Evolutionary conservation across 1,140 invertebrate genomes (phyloP).

Genomic region (Zophobas morio): DNA sequence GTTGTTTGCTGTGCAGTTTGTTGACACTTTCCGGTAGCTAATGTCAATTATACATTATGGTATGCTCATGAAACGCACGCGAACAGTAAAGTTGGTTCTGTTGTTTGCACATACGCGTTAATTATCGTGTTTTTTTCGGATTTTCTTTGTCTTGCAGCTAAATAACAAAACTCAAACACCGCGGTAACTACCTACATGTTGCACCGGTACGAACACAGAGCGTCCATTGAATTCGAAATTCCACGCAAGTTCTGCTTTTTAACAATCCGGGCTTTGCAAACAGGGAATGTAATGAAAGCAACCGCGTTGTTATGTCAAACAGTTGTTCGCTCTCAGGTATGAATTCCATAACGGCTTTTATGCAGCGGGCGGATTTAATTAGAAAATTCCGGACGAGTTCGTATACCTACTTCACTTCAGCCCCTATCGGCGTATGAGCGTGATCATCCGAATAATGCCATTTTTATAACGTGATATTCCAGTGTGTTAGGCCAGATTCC

Average conservation of each 20-base stretch:
- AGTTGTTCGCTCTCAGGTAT: slow-evolving; percentile 64
- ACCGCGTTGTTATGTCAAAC: slow-evolving; percentile 62
- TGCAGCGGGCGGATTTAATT: slow-evolving; percentile 62
- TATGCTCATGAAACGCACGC: slow-evolving; percentile 1
- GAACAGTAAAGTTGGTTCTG: slow-evolving; percentile 12
- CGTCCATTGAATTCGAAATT: slow-evolving; percentile 54
- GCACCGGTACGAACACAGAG: slow-evolving; percentile 12
- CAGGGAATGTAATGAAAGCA: slow-evolving; percentile 63
- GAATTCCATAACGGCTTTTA: slow-evolving; percentile 64
- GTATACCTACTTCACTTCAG: slow-evolving; percentile 46
- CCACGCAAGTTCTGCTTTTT: slow-evolving; percentile 60
- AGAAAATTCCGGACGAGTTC: slow-evolving; percentile 61
- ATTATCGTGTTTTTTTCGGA: slow-evolving; percentile 19
- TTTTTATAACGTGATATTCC: slow-evolving; percentile 43
- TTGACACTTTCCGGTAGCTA: slow-evolving; percentile 26
- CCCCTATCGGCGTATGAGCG: slow-evolving; percentile 41
- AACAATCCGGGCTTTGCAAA: slow-evolving; percentile 59
- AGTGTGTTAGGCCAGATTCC: slow-evolving; percentile 38
- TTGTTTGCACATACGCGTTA: slow-evolving; percentile 23
- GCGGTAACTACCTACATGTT: slow-evolving; percentile 29
- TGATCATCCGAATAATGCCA: slow-evolving; percentile 45
- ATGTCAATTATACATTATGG: slow-evolving; percentile 8
- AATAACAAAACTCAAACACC: slow-evolving; percentile 15
- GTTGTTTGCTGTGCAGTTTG: not conserved
- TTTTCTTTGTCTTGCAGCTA: slow-evolving; percentile 20